Conservation (phyloP, 2,888 invertebrate genomes). For the Noctua janthina region DNA sequence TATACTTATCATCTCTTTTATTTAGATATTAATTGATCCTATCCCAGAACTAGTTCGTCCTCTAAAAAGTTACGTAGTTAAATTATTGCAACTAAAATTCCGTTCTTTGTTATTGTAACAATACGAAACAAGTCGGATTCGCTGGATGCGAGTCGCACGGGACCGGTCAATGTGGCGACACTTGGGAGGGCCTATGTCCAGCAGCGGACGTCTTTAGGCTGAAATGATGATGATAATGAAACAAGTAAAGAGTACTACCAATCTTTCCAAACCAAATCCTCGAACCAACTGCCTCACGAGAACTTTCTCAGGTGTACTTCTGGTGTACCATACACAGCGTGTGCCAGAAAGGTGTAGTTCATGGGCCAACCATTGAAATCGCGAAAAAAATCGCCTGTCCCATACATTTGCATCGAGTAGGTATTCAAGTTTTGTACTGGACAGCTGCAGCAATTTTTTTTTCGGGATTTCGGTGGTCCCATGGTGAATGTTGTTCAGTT, state of each 20-base stretch:
- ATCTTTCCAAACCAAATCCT: too few relatives aligned
- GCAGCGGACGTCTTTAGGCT: too few relatives aligned
- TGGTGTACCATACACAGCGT: neutral
- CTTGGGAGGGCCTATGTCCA: too few relatives aligned
- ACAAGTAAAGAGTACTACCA: neutral
- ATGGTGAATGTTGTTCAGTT: too few relatives aligned
- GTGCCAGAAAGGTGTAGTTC: neutral
- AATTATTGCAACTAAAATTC: neutral
- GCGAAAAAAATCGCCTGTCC: too few relatives aligned
- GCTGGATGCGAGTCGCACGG: too few relatives aligned
- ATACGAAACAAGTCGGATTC: neutral
- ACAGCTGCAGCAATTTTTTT: too few relatives aligned
- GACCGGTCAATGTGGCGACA: too few relatives aligned
- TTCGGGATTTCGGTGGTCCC: too few relatives aligned
- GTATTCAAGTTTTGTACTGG: too few relatives aligned
- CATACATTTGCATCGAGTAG: too few relatives aligned
- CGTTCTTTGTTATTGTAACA: neutral
- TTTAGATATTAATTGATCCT: neutral
- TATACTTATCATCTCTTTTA: neutral
- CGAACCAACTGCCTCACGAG: neutral
- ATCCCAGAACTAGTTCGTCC: neutral
- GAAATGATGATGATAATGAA: neutral
- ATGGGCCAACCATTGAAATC: neutral
- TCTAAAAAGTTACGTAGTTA: neutral
- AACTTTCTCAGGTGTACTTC: neutral